Evolutionary conservation across 2,888 invertebrate species (phyloP).

Genomic region (Pseudococcus longispinus): DNA sequence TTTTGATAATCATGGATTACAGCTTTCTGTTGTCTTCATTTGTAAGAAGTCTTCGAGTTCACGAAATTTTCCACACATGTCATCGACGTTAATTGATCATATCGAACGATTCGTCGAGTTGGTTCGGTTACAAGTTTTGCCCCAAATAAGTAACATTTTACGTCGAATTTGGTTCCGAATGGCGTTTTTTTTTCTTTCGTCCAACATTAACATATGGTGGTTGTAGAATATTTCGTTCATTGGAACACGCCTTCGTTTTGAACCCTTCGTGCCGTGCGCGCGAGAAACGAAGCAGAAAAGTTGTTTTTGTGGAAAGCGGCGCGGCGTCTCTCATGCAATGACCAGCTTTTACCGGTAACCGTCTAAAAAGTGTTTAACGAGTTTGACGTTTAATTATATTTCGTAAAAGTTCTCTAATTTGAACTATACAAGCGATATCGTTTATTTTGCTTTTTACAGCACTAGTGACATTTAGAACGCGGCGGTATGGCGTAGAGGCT

Average conservation of each 20-base stretch:
- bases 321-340: conserved; percentile 2
- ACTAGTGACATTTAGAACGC: conserved; percentile 2
- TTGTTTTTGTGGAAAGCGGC: background rate
- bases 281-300: background rate
- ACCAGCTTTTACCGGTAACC: conserved; percentile 9
- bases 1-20: too few relatives aligned
- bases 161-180: background rate
- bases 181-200: background rate
- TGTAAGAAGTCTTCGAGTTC: too few relatives aligned
- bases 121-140: background rate
- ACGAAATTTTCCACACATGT: too few relatives aligned
- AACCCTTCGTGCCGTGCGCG: background rate
- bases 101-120: background rate
- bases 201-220: conserved; percentile 3
- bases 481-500: background rate
- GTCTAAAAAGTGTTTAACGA: conserved; percentile 19
- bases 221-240: background rate
- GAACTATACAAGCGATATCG: conserved; percentile 36
- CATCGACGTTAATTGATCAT: background rate
- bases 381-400: conserved; percentile 40
- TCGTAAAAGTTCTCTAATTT: conserved; percentile 42
- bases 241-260: background rate
- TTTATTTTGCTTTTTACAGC: conserved; percentile 30
- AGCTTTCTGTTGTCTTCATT: too few relatives aligned
- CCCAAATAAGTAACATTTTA: background rate